Conservation (phyloP, 2,113 vertebrate genomes). For the Zosterops lateralis region DNA sequence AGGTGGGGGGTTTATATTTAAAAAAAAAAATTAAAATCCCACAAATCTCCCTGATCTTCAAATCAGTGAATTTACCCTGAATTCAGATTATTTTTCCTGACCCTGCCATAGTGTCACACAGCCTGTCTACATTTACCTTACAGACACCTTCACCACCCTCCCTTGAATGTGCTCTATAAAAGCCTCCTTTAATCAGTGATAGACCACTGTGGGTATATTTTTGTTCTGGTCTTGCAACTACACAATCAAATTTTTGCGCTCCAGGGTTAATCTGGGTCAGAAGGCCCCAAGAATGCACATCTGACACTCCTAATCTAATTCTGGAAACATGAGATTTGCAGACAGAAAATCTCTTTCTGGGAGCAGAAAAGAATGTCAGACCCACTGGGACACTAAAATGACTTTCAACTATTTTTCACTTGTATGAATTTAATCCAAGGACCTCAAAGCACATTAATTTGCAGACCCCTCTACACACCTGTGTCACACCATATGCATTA, state of each 20-base stretch:
- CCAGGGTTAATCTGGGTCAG: conserved; percentile 36
- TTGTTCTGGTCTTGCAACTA: background rate
- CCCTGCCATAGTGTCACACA: background rate
- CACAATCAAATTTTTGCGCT: background rate
- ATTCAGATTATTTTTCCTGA: background rate
- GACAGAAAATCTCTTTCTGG: conserved; percentile 39
- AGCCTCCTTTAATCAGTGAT: background rate
- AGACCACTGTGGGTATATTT: background rate
- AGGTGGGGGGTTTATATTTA: background rate
- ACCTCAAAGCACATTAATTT: background rate
- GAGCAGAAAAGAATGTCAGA: conserved; percentile 14
- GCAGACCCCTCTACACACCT: background rate
- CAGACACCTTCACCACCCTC: background rate
- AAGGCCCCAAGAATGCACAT: conserved; percentile 24
- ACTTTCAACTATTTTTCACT: conserved; percentile 2
- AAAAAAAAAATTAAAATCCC: background rate
- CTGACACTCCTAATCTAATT: conserved; percentile 46
- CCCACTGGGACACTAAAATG: background rate
- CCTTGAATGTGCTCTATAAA: background rate
- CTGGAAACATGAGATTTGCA: conserved; percentile 51
- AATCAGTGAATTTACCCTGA: background rate
- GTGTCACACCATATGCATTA: background rate
- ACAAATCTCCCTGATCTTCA: background rate
- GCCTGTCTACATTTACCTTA: background rate
- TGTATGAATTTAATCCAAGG: background rate